These are phyloP conservation scores for Cervus canadensis DNA, from an alignment of 2,113 vertebrate genomes.

Conservation along the genomic window DNA sequence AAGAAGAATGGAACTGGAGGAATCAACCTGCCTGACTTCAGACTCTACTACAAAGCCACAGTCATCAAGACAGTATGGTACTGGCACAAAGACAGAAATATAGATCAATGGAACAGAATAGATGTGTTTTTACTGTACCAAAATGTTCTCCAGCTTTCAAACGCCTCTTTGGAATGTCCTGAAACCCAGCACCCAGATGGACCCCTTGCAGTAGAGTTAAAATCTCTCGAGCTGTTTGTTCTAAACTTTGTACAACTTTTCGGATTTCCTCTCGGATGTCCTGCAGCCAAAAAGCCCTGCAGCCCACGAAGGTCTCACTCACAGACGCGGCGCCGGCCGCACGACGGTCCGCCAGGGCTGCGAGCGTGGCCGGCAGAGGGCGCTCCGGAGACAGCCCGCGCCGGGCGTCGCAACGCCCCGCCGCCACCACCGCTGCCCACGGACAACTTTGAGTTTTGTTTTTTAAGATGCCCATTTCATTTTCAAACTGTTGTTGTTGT, in stretches of 20 bases:
- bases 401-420: rapidly evolving
- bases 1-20: no score
- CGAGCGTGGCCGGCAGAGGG: rapidly evolving
- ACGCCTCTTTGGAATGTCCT: slow-evolving; percentile 95
- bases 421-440: neutral
- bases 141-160: slow-evolving; percentile 92
- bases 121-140: slow-evolving; percentile 87
- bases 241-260: slow-evolving; percentile 92
- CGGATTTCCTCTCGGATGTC: slow-evolving; percentile 96
- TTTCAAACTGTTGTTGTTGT: neutral
- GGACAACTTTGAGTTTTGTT: neutral
- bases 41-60: no score
- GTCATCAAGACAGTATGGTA: no score
- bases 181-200: slow-evolving; percentile 93
- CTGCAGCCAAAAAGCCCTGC: slow-evolving; percentile 91
- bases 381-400: rapidly evolving
- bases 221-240: slow-evolving; percentile 95
- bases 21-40: no score
- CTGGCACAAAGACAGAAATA: no score
- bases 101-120: slow-evolving; percentile 44
- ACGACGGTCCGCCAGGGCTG: neutral
- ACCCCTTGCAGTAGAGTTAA: slow-evolving; percentile 94
- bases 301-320: slow-evolving; percentile 92
- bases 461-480: slow-evolving; percentile 2
- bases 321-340: slow-evolving; percentile 81